Conservation (phyloP, 2,797 vertebrate species). For the Sarcophilus harrisii region DNA sequence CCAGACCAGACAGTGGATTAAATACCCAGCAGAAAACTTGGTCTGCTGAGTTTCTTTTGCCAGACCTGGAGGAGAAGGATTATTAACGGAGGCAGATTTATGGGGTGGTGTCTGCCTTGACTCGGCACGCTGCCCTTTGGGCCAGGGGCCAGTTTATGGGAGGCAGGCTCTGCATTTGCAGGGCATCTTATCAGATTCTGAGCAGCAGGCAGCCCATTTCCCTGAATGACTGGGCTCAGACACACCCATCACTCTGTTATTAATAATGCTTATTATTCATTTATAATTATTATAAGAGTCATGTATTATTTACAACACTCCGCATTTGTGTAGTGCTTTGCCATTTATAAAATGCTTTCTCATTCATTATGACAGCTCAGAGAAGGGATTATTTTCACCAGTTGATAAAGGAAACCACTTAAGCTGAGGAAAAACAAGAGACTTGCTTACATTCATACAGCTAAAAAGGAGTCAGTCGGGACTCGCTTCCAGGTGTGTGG, state of each 20-base stretch:
- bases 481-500: background rate
- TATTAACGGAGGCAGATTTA: background rate
- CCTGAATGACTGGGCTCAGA: background rate
- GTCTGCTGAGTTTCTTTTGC: background rate
- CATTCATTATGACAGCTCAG: background rate
- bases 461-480: background rate
- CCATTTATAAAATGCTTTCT: background rate
- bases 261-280: background rate
- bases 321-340: background rate
- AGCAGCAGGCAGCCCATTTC: background rate
- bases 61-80: background rate
- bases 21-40: constrained; percentile 32
- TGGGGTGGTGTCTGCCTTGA: background rate
- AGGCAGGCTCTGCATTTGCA: background rate
- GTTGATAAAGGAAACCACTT: background rate
- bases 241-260: background rate
- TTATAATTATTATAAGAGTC: background rate
- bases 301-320: background rate
- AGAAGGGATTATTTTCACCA: background rate
- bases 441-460: background rate
- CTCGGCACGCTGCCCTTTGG: background rate
- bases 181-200: background rate
- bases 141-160: background rate
- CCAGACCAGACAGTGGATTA: constrained; percentile 31
- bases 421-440: background rate